Evolutionary conservation across 2,113 vertebrate species (phyloP), one percentile per base, ranked within the genome.

Genomic region (Telmatochromis brichardi): DNA sequence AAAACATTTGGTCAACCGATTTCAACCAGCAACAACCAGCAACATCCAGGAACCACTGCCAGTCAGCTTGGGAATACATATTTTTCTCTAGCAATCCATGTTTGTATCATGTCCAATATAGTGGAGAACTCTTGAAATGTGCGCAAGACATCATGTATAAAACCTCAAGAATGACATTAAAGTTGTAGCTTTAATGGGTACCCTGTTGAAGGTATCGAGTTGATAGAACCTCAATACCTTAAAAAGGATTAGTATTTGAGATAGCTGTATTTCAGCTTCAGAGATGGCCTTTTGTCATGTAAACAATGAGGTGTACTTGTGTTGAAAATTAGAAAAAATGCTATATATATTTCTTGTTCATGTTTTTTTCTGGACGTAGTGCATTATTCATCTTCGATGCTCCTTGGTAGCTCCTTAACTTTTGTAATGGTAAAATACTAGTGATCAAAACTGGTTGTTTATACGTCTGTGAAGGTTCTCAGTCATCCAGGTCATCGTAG

Each of bases 191-290:
- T 54, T 21, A 54, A 54, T 37, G 35, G 33, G 19, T 40, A 63
- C 31, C 28, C 28, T n/a, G 31, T n/a, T 63, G 28, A 63, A 19
- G 17, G 31, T 37, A 35, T 65, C 3, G 9, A 37, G 9, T n/a
- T 63, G 58, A 40, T 21, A 21, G n/a, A 40, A 42, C 12, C 12
- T 42, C n/a, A 71, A 6, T 40, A 40, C 35, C 12, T 42, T 37
- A 40, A 21, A 65, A 68, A 68, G 11, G 11, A 68, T 21, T 21
- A 40, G 19, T 40, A 21, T 23, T 71, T 42, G 12, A 71, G 63
- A 71, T 71, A 23, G n/a, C 40, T 71, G 19, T 71, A 71, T 71
- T 71, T 42, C 12, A 71, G 35, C 65, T 42, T 71, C 35, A 71
- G 65, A 23, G 35, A 42, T 8, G 37, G 12, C 4, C 12, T 71